Percentiles rank a stretch among this genome's conserved stretches.
Evolutionary conservation across 1,140 invertebrate species (phyloP).

Genomic region (Cyclina sinensis): DNA sequence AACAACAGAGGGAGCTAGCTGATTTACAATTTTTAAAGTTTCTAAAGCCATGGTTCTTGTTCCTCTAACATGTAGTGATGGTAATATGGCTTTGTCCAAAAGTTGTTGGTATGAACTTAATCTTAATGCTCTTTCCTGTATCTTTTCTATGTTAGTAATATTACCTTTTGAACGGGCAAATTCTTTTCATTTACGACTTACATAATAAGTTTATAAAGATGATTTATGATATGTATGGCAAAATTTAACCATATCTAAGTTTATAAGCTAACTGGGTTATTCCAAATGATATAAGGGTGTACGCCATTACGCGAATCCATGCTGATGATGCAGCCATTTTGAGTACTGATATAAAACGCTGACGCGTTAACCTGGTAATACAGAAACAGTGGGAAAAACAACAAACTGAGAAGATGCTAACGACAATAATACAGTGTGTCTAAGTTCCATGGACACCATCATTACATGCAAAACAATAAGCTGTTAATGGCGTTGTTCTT

Average conservation of each 20-base stretch:
- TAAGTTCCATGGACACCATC: too few relatives aligned
- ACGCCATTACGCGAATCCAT: background rate
- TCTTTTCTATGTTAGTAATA: constrained; percentile 18
- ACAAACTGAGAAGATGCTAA: too few relatives aligned
- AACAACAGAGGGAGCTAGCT: background rate
- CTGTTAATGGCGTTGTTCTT: too few relatives aligned
- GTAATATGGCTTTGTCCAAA: constrained; percentile 13
- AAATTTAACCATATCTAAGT: background rate
- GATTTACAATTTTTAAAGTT: constrained; percentile 46
- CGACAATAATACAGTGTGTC: too few relatives aligned
- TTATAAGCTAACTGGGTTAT: background rate
- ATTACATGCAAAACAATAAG: too few relatives aligned
- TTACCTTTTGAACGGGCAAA: background rate
- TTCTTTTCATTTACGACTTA: too few relatives aligned
- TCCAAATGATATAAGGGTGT: background rate
- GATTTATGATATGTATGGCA: background rate
- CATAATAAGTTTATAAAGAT: too few relatives aligned
- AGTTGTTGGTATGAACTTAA: background rate
- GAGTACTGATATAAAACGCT: too few relatives aligned
- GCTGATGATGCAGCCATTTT: background rate
- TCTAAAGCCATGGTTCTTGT: background rate
- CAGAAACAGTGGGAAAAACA: too few relatives aligned
- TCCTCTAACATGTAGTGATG: background rate
- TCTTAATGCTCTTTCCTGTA: background rate
- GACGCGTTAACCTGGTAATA: too few relatives aligned